phyloP scores from a whole-genome alignment of 2,888 invertebrate genomes.

The Labia minor region DNA sequence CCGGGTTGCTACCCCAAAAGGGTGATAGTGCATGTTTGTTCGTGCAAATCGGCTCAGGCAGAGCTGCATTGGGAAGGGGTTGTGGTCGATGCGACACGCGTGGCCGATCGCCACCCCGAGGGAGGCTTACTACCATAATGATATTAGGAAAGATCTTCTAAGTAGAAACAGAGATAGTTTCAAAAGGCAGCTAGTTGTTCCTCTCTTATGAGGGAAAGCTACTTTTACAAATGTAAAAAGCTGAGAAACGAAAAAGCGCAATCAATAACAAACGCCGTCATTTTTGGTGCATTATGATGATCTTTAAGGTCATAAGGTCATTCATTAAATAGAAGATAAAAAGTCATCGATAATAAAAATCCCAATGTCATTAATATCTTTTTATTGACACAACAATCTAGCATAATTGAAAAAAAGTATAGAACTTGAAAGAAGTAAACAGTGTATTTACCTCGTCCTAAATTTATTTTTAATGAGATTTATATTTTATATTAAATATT shows the following conservation, averaged over 20 bases:
- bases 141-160: background rate
- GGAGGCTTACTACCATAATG: background rate
- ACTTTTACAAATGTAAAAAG: background rate
- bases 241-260: background rate
- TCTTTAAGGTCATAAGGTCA: background rate
- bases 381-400: no score
- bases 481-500: no score
- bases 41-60: conserved; percentile 13
- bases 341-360: no score
- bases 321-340: background rate
- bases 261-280: background rate
- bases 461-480: no score
- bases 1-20: background rate
- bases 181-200: no score
- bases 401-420: no score
- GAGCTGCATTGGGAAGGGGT: background rate
- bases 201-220: background rate
- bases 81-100: conserved; percentile 13
- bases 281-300: conserved; percentile 3
- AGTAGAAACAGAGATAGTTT: no score
- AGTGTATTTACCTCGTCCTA: no score
- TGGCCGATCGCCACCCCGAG: background rate
- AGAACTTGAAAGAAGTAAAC: no score
- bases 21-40: conserved; percentile 13
- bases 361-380: no score